These are phyloP conservation scores for Castor canadensis DNA, from an alignment of 2,113 vertebrate species.

Conservation along the genomic window DNA sequence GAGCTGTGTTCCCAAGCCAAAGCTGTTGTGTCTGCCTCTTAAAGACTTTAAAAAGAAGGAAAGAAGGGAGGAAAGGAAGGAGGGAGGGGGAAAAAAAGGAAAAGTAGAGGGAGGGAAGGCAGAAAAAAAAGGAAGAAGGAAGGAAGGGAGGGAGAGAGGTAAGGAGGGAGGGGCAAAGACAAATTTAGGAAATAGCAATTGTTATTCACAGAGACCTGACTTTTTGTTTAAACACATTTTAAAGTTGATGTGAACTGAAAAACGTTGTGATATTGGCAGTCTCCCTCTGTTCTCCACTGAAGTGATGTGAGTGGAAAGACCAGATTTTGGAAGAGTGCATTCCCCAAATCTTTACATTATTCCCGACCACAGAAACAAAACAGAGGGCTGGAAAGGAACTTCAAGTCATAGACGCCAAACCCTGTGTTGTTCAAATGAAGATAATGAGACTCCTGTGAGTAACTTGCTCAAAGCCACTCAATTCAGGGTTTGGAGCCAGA, in stretches of 20 bases:
- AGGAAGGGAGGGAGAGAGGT: neutral
- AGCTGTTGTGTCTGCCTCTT: neutral
- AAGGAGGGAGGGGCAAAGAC: neutral
- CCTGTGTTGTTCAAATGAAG: neutral
- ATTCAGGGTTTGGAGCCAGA: neutral
- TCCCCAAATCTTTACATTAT: neutral
- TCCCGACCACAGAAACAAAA: constrained; percentile 48
- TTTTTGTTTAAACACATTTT: constrained; percentile 30
- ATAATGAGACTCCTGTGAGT: neutral
- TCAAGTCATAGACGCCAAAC: neutral
- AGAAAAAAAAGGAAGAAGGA: neutral
- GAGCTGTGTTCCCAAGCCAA: neutral
- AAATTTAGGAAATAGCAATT: neutral
- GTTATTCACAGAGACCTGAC: neutral
- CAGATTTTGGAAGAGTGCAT: neutral
- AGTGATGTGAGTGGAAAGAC: constrained; percentile 26
- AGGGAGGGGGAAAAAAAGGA: fast-evolving
- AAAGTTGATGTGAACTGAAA: neutral
- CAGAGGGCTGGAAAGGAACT: neutral
- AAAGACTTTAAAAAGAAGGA: neutral
- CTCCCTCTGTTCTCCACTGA: neutral
- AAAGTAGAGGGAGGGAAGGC: too few species aligned
- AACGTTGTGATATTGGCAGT: neutral
- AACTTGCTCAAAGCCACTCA: constrained; percentile 6
- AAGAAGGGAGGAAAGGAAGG: fast-evolving